Base-by-base conservation (phyloP, 2,797 vertebrate genomes). In the Typhlichthys subterraneus region DNA sequence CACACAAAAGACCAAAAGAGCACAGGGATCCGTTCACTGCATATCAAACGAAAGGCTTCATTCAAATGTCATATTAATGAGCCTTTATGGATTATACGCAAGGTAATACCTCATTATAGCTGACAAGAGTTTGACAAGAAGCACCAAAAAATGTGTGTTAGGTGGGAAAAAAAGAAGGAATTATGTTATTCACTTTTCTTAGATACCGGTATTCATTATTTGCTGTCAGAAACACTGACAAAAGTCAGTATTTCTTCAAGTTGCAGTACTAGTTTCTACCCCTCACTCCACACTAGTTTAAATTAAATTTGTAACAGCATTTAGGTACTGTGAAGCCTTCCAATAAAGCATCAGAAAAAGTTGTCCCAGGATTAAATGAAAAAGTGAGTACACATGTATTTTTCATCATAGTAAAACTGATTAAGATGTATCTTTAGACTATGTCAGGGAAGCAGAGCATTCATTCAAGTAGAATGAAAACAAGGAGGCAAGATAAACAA, bases 401-500 rank as follows among this genome's bases (percentile, higher is more conserved):
- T 14, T 31, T 12, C 29, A 51, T 45, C 15, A 7, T 5, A 5
- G 11, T 60, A 12, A 33, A 23, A 59, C 5, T 12, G 6, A 56
- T 29, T 29, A 48, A 1, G 10, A 58, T 5, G 4, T 2, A 13
- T 53, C 12, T 49, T n/a, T 48, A 12, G 17, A 62, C 58, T 38
- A 47, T 12, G 15, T 31, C 6, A 13, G 48, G 15, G 49, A 42
- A 23, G 45, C 46, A 2, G n/a, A 38, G n/a, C 23, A 12, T 13
- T 52, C n/a, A 53, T 31, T 10, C 38, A 46, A 11, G 19, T 60
- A 15, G 49, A 80, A 81, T 66, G 45, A 82, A 65, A 0, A 4
- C 60, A 50, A 79, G 55, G 67, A 88, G 70, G 53, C 84, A 2
- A 53, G 50, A 65, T 63, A 76, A 91, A 88, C 83, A 88, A 91